Base-by-base conservation (phyloP, 2,113 vertebrate genomes). In the Pollachius pollachius region DNA sequence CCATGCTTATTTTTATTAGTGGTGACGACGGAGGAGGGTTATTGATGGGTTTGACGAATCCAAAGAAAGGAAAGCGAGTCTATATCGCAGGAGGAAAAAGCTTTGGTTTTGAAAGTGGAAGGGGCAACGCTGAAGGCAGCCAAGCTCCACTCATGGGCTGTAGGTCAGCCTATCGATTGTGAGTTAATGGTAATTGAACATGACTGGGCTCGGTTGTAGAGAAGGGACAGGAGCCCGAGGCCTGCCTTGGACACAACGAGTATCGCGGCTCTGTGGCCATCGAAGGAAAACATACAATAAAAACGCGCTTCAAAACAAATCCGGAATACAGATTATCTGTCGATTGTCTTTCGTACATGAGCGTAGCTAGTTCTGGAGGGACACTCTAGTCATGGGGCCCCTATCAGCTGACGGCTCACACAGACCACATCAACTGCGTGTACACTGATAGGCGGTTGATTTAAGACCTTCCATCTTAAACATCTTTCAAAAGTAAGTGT, bases 91-190 rank as follows among this genome's bases (percentile, higher is more conserved):
- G 69, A 80, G 73, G 74, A 72, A 48, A 9, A 57, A 17, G 54
- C 17, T 57, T 57, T 87, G 85, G 82, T 72, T 79, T 83, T 84
- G 65, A 80, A 85, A 89, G 80, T 83, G 78, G 79, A 87, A 77
- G 81, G 78, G 79, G 86, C 79, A 80, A 2, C 54, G 54, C 76
- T 34, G 68, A 79, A 80, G 77, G 78, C 68, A 75, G 86, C 82
- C 81, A 84, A 85, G 82, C 87, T 89, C 68, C 80, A 74, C 82
- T 88, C 81, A 76, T 84, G 82, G 81, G 77, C 81, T 84, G 83
- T 84, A 83, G 77, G 87, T 85, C 86, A 87, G 81, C 74, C 58
- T 85, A 88, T 88, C 86, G 86, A 89, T 87, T 81, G 75, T 71
- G 78, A 86, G 85, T 82, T 84, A 85, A 87, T 77, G 4, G 80